Conservation (phyloP, 1,140 invertebrate species). For the Andricus grossulariae region DNA sequence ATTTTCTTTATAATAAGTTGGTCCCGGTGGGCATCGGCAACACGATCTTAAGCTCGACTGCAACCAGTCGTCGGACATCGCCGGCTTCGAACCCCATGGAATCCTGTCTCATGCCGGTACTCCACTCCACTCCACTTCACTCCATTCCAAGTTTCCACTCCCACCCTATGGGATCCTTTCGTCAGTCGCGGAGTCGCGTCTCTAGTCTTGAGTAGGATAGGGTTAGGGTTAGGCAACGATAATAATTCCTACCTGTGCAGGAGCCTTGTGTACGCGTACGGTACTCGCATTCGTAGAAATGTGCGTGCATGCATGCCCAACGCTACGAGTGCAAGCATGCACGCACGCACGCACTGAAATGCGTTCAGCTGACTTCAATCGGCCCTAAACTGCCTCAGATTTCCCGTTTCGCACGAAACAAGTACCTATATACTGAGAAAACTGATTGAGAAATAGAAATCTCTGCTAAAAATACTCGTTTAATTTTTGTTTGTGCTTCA, state of each 20-base stretch:
- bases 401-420: slow-evolving; percentile 11
- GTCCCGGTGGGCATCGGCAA: slow-evolving; percentile 61
- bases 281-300: slow-evolving; percentile 12
- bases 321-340: not conserved
- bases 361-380: not conserved
- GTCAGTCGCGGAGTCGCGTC: slow-evolving; percentile 16
- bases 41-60: slow-evolving; percentile 69
- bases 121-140: slow-evolving; percentile 46
- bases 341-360: slow-evolving; percentile 5
- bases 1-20: slow-evolving; percentile 32
- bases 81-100: slow-evolving; percentile 56
- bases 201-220: not conserved
- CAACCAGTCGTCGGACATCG: slow-evolving; percentile 54
- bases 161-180: slow-evolving; percentile 18
- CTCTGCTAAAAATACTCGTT: no score
- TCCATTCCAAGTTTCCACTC: slow-evolving; percentile 44
- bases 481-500: no score
- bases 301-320: not conserved
- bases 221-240: slow-evolving; percentile 32
- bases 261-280: not conserved
- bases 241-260: slow-evolving; percentile 18
- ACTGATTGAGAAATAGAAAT: not conserved
- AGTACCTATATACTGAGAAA: not conserved
- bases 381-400: slow-evolving; percentile 8
- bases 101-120: slow-evolving; percentile 60